These are phyloP conservation scores for Volucella zonaria DNA, from an alignment of 2,888 invertebrate species.

Conservation along the genomic window DNA sequence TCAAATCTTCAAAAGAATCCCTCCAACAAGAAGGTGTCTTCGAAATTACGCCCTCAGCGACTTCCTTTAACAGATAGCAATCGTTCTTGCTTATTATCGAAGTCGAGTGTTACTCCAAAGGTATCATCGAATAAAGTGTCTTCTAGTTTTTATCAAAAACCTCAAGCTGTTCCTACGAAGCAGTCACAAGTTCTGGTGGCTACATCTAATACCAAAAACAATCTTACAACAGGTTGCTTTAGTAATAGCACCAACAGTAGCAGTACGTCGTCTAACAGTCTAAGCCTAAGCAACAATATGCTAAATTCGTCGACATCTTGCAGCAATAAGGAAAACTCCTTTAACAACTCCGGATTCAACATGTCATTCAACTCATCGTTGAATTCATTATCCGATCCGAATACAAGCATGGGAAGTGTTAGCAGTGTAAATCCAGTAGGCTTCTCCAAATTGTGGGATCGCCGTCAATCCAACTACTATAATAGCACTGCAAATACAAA, in stretches of 20 bases:
- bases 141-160: constrained; percentile 48
- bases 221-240: constrained; percentile 52
- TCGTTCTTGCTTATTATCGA: constrained; percentile 27
- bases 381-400: constrained; percentile 77
- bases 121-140: constrained; percentile 34
- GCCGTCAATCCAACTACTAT: constrained; percentile 76
- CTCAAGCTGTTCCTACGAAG: constrained; percentile 49
- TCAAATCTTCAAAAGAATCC: constrained; percentile 24
- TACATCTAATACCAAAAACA: constrained; percentile 38
- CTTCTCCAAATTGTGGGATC: constrained; percentile 78
- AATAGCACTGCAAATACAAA: constrained; percentile 61
- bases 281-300: constrained; percentile 73
- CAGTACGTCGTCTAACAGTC: constrained; percentile 51
- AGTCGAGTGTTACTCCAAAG: constrained; percentile 16
- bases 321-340: constrained; percentile 79
- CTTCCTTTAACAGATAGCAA: constrained; percentile 57
- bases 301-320: constrained; percentile 76
- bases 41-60: constrained; percentile 50
- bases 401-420: constrained; percentile 76
- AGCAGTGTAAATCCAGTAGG: constrained; percentile 56
- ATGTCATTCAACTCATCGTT: constrained; percentile 77
- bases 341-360: constrained; percentile 66
- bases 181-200: constrained; percentile 39
- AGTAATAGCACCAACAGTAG: constrained; percentile 74
- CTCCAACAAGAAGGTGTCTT: constrained; percentile 39